These are phyloP conservation scores for Pollachius pollachius DNA, from an alignment of 2,113 vertebrate species.

Conservation along the genomic window DNA sequence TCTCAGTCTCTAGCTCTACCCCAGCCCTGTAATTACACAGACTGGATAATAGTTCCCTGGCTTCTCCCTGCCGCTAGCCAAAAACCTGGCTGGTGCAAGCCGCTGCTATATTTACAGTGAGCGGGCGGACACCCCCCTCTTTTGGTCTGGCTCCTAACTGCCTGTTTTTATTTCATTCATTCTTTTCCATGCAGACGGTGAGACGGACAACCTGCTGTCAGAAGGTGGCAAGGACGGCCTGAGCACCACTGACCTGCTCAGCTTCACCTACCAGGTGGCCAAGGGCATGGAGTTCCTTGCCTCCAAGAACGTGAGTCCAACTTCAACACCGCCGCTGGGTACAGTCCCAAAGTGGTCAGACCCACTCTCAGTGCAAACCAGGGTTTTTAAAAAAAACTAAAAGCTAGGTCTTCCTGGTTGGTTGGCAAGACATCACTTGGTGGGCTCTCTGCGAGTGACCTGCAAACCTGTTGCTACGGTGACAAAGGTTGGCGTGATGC, in stretches of 20 bases:
- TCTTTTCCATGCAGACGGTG: constrained; percentile 70
- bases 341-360: too few relatives aligned
- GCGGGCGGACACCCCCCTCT: constrained; percentile 14
- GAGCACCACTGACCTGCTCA: constrained; percentile 88
- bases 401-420: too few relatives aligned
- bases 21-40: constrained; percentile 68
- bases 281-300: constrained; percentile 97
- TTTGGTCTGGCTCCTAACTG: constrained; percentile 21
- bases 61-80: constrained; percentile 63
- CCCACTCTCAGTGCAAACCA: too few relatives aligned
- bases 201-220: constrained; percentile 86
- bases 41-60: constrained; percentile 69
- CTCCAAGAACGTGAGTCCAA: constrained; percentile 91
- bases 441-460: too few relatives aligned
- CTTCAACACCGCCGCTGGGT: too few relatives aligned
- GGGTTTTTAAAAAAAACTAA: too few relatives aligned
- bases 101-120: constrained; percentile 57
- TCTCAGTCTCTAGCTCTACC: constrained; percentile 56
- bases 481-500: too few relatives aligned
- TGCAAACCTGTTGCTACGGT: too few relatives aligned
- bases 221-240: constrained; percentile 86
- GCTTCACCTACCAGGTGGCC: constrained; percentile 97
- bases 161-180: neutral
- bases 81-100: constrained; percentile 49
- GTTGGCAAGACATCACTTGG: too few relatives aligned